Conservation (phyloP, 2,888 invertebrate species). For the Callosobruchus maculatus region DNA sequence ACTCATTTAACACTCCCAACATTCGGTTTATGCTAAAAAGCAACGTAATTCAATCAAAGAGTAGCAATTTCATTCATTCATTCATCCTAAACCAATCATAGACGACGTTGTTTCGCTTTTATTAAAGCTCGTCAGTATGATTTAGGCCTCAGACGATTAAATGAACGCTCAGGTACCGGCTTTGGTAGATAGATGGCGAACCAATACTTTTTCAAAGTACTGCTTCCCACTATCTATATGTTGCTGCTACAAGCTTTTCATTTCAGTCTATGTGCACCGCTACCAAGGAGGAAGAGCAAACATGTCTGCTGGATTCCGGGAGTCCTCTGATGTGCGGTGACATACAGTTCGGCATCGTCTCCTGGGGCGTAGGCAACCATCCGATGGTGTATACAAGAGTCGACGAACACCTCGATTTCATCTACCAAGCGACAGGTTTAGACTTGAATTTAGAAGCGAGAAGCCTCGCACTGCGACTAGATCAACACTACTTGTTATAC, state of each 20-base stretch:
- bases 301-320: constrained; percentile 13
- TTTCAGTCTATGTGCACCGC: constrained; percentile 7
- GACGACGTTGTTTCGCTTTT: no score
- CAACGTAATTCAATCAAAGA: no score
- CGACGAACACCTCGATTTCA: constrained; percentile 11
- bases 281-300: constrained; percentile 4
- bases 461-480: neutral
- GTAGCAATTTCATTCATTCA: no score
- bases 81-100: no score
- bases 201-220: no score
- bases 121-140: no score
- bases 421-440: neutral
- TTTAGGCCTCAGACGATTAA: no score
- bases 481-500: neutral
- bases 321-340: constrained; percentile 12
- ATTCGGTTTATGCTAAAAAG: no score
- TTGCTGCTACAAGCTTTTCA: neutral
- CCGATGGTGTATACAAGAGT: constrained; percentile 13
- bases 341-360: constrained; percentile 13
- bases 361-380: constrained; percentile 11
- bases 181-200: no score
- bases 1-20: no score
- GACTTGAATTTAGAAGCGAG: neutral
- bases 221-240: no score
- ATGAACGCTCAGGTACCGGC: no score